A percentile compares a stretch with the other conserved stretches of the same genome.
These are phyloP conservation scores for Miichthys miiuy DNA, from an alignment of 2,797 vertebrate genomes.

Conservation along the genomic window DNA sequence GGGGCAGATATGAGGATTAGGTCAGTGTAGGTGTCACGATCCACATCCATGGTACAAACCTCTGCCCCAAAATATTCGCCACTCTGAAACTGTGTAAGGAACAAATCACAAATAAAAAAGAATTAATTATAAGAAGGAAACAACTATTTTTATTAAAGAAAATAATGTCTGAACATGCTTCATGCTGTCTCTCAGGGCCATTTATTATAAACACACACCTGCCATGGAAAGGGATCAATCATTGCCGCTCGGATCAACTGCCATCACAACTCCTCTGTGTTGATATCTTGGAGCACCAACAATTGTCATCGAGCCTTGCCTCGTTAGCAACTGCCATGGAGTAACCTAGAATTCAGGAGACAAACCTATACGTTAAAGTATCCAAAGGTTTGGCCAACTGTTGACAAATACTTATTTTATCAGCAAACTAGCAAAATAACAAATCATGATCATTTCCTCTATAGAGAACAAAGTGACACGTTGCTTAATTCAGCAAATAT, in stretches of 20 bases:
- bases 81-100: constrained; percentile 78
- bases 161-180: not conserved
- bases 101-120: not conserved
- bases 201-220: constrained; percentile 57
- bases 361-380: not conserved
- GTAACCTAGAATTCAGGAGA: constrained; percentile 76
- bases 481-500: not conserved
- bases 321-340: constrained; percentile 71
- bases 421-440: too few relatives aligned
- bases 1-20: constrained; percentile 89
- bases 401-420: not conserved
- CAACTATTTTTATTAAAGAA: not conserved
- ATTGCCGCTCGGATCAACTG: rapidly evolving
- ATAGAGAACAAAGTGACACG: not conserved
- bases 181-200: not conserved
- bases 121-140: not conserved
- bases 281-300: constrained; percentile 82
- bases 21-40: constrained; percentile 69
- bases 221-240: constrained; percentile 52
- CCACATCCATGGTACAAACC: constrained; percentile 85
- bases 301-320: not conserved
- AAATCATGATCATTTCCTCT: not conserved
- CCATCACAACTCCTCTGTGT: constrained; percentile 76
- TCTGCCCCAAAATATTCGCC: constrained; percentile 91
- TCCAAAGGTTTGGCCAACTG: not conserved